These are phyloP conservation scores for Raja brachyura DNA, from an alignment of 2,113 vertebrate genomes.

Conservation along the genomic window DNA sequence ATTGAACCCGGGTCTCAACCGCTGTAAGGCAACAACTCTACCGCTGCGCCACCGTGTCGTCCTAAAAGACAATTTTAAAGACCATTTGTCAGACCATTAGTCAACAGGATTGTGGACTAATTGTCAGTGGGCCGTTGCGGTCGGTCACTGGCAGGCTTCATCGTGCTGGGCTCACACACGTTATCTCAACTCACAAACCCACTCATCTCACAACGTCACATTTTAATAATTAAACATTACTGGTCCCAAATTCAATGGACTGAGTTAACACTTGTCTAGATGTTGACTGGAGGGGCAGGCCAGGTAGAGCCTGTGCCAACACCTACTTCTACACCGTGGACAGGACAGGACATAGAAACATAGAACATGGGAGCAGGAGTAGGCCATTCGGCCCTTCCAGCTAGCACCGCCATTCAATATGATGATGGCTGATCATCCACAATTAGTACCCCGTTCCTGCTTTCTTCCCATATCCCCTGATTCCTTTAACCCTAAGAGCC, in stretches of 20 bases:
- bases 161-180: conserved; percentile 50
- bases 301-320: conserved; percentile 9
- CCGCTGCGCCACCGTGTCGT: too few species aligned
- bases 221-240: conserved; percentile 99
- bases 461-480: too few species aligned
- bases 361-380: too few species aligned
- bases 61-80: too few species aligned
- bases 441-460: too few species aligned
- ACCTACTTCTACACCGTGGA: background rate
- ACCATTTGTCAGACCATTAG: conserved; percentile 74
- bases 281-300: conserved; percentile 17
- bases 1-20: too few species aligned
- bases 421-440: too few species aligned
- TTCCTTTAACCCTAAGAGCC: too few species aligned
- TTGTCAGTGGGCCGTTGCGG: conserved; percentile 75
- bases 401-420: too few species aligned
- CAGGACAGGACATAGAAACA: too few species aligned
- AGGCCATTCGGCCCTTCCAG: too few species aligned
- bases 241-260: conserved; percentile 98
- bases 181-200: conserved; percentile 65
- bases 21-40: too few species aligned
- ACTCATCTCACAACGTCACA: conserved; percentile 95
- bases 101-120: conserved; percentile 77
- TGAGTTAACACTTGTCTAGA: conserved; percentile 85
- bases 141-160: conserved; percentile 61